Conservation (phyloP, 2,797 vertebrate genomes). For the Acanthis flammea region DNA sequence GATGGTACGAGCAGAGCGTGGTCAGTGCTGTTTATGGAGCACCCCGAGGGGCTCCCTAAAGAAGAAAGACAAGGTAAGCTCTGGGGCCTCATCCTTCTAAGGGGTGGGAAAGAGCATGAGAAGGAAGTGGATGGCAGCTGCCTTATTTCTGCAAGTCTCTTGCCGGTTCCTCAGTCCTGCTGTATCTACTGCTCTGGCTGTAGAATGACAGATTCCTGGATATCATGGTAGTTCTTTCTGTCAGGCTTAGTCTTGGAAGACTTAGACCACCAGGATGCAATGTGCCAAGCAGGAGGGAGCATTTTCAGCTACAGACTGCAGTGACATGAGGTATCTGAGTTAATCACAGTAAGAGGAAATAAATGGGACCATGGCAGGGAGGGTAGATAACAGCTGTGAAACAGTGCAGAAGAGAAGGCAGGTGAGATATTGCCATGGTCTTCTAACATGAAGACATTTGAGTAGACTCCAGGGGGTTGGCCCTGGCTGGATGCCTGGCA, state of each 20-base stretch:
- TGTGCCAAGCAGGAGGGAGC: neutral
- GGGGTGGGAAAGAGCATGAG: neutral
- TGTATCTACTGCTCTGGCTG: neutral
- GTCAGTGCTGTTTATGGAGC: neutral
- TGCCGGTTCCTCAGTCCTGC: neutral
- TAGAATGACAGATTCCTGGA: neutral
- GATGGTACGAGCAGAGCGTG: neutral
- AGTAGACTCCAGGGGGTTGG: neutral
- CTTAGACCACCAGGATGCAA: neutral
- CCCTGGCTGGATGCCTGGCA: neutral
- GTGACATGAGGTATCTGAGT: neutral
- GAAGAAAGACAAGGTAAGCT: rapidly evolving
- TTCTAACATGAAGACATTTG: neutral
- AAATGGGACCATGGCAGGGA: neutral
- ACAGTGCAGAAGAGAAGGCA: neutral
- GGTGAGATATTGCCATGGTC: neutral
- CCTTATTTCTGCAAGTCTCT: neutral
- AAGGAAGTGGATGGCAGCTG: neutral
- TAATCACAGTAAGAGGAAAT: neutral
- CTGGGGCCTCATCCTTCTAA: neutral
- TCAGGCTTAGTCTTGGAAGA: neutral
- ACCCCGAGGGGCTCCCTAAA: neutral
- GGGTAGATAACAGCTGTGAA: neutral
- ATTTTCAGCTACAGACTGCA: neutral
- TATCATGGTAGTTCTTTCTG: neutral